Base-by-base conservation (phyloP, 2,797 vertebrate genomes). In the Acrossocheilus fasciatus region DNA sequence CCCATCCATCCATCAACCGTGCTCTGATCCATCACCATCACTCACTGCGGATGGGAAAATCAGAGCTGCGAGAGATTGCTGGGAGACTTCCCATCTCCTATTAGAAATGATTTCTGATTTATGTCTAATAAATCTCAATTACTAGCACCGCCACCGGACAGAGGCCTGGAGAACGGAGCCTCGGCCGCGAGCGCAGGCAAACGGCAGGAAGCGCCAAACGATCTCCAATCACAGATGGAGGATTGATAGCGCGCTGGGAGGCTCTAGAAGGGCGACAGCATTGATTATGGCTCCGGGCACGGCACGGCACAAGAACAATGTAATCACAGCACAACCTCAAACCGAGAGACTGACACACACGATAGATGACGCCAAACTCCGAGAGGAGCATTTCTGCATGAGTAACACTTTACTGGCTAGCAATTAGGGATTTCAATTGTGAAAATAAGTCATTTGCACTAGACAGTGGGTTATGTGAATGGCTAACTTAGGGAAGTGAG, bases 91-190 rank as follows among this genome's bases (percentile, higher is more conserved):
- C 81, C 69, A 73, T 76, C 64, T 66, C 70, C 74, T 73, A 81
- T 86, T 86, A 54, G 52, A 81, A 81, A 84, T 89, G n/a, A 88
- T 88, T 84, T 86, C 83, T 86, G 84, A 81, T 89, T 87, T 86
- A 87, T 87, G 78, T 75, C 72, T 68, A 79, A 88, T 89, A 87
- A 84, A 86, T 89, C 89, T 89, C 86, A 85, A 89, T 86, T 86
- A 89, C 66, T 73, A 78, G 73, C 84, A 47, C 57, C 84, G 64
- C 66, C 26, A 23, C 69, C 15, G 69, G 6, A 52, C 34, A 39
- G 36, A 77, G 74, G 74, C 74, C 74, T 30, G 3, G 50, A 77
- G 50, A 54, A 47, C 6, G 0, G 23, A n/a, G 34, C 34, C 9
- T 20, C 6, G 6, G 52, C 34, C 54, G 59, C 9, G 5, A 20